These are phyloP conservation scores for Sebastolobus altivelis DNA, from an alignment of 2,797 vertebrate genomes.

Conservation along the genomic window DNA sequence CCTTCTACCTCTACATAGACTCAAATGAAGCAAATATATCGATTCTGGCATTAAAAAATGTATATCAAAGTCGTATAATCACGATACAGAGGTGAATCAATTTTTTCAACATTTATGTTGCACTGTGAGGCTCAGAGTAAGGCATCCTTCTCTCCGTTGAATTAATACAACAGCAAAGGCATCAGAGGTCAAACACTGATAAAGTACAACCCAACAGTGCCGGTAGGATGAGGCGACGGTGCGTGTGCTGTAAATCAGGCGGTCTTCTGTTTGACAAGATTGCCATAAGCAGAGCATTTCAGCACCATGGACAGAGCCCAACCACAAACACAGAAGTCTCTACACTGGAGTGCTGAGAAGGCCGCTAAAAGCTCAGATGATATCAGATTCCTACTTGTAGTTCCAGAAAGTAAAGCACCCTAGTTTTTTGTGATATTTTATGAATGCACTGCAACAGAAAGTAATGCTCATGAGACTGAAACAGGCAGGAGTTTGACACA, in stretches of 20 bases:
- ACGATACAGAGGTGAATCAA: too few species aligned
- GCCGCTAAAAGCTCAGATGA: conserved; percentile 5
- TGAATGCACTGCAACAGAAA: conserved; percentile 12
- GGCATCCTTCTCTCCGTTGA: not conserved
- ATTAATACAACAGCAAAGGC: conserved; percentile 5
- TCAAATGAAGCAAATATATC: too few species aligned
- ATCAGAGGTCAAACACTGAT: conserved; percentile 11
- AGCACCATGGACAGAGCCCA: conserved; percentile 37
- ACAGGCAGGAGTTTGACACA: not conserved
- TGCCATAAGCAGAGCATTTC: not conserved
- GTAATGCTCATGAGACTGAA: not conserved
- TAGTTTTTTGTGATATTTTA: conserved; percentile 1
- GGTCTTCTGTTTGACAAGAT: not conserved
- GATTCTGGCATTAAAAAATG: too few species aligned
- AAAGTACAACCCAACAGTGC: not conserved
- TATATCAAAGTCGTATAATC: too few species aligned
- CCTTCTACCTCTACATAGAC: too few species aligned
- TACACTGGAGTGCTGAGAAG: conserved; percentile 10
- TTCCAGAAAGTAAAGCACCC: not conserved
- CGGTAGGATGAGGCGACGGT: not conserved
- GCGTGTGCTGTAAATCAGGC: not conserved
- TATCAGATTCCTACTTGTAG: not conserved
- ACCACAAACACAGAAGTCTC: conserved; percentile 17
- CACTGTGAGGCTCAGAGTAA: not conserved
- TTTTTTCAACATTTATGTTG: not conserved